Evolutionary conservation across 1,140 invertebrate genomes (phyloP).

Genomic region (Drosophila seguyi): DNA sequence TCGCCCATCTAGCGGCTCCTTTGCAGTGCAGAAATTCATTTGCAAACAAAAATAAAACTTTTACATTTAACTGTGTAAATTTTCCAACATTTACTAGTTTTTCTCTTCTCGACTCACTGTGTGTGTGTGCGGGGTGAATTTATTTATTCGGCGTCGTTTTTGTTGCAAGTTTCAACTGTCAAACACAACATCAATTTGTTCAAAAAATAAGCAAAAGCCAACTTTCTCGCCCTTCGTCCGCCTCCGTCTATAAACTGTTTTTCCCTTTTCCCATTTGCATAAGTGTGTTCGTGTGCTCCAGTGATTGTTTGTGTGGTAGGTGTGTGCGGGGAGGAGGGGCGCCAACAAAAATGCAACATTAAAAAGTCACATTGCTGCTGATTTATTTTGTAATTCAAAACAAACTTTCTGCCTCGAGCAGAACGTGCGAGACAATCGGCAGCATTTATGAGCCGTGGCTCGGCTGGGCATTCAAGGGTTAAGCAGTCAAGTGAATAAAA

Average conservation of each 20-base stretch:
- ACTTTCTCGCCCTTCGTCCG: slow-evolving; percentile 61
- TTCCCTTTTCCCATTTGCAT: slow-evolving; percentile 46
- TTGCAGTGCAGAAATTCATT: slow-evolving; percentile 69
- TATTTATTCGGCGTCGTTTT: slow-evolving; percentile 79
- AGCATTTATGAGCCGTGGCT: slow-evolving; percentile 62
- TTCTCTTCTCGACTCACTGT: slow-evolving; percentile 4
- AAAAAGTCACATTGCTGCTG: slow-evolving; percentile 78
- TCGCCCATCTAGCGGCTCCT: not conserved
- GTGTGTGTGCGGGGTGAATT: slow-evolving; percentile 45
- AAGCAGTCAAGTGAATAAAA: not conserved
- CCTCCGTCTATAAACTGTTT: slow-evolving; percentile 64
- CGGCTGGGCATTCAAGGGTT: slow-evolving; percentile 22
- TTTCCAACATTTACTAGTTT: slow-evolving; percentile 60
- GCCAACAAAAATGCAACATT: slow-evolving; percentile 69
- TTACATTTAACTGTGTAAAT: slow-evolving; percentile 81
- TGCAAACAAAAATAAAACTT: slow-evolving; percentile 82
- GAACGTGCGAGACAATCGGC: slow-evolving; percentile 61
- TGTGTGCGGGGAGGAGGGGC: slow-evolving; percentile 18
- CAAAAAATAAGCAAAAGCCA: slow-evolving; percentile 77
- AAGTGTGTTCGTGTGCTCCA: slow-evolving; percentile 43
- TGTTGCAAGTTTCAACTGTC: slow-evolving; percentile 84
- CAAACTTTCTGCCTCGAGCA: slow-evolving; percentile 60
- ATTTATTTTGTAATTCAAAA: slow-evolving; percentile 79
- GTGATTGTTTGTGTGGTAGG: slow-evolving; percentile 24
- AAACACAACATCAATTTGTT: slow-evolving; percentile 85